A percentile compares a stretch with the other conserved stretches of the same genome.
Evolutionary conservation across 2,113 vertebrate species (phyloP).

Genomic region (Ptilorrhoa leucosticta): DNA sequence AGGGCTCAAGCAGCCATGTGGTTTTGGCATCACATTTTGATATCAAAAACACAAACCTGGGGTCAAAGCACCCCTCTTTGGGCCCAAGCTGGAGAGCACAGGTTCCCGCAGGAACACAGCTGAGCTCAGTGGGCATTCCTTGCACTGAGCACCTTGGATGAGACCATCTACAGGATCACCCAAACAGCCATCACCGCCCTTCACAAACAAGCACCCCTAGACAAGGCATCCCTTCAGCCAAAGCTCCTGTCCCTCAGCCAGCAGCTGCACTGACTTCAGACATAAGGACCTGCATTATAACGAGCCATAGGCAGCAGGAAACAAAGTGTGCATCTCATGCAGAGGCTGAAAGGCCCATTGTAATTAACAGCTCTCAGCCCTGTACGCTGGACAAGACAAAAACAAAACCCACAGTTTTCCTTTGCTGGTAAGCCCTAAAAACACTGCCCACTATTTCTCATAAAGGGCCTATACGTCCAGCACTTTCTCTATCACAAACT

Average conservation of each 20-base stretch:
- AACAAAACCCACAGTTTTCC: conserved; percentile 25
- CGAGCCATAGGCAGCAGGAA: conserved; percentile 47
- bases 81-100: not conserved
- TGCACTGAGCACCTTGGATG: not conserved
- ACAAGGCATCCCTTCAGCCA: conserved; percentile 49
- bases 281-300: conserved; percentile 61
- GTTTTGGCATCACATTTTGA: not conserved
- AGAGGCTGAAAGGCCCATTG: conserved; percentile 55
- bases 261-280: conserved; percentile 56
- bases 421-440: conserved; percentile 19
- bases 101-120: not conserved
- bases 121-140: not conserved
- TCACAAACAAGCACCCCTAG: conserved; percentile 32
- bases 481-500: not conserved
- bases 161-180: not conserved
- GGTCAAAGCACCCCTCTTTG: not conserved
- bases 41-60: not conserved
- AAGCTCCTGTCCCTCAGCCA: conserved; percentile 24
- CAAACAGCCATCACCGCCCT: not conserved
- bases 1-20: not conserved
- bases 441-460: not conserved
- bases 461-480: not conserved
- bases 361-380: not conserved
- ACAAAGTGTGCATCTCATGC: conserved; percentile 46
- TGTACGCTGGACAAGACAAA: not conserved